Base-by-base conservation (phyloP, 1,140 invertebrate species). In the Caenorhabditis latens region DNA sequence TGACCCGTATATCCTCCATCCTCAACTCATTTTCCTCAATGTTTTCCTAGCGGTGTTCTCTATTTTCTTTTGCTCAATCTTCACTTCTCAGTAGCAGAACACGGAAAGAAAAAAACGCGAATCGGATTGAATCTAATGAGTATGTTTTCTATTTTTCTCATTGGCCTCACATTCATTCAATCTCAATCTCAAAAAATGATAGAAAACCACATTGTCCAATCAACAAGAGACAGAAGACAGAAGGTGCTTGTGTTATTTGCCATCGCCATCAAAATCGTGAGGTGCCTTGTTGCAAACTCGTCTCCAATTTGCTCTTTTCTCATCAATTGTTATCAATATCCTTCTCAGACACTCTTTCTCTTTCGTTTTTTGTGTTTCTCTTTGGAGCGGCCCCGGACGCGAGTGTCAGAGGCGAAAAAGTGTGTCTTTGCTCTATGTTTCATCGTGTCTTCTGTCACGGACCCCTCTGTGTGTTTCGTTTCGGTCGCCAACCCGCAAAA, bases 321-420 rank as follows among this genome's bases (percentile, higher is more conserved):
- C 71, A 79, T 79, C 71, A 79, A 79, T 79, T 79, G 71, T 79
- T 79, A 79, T 79, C 71, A 79, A 79, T 79, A 79, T 50, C 71
- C 71, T 79, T 79, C 71, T 24, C 71, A 79, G 71, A 79, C 71
- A 7, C 46, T 4, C 24, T n/a, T 13, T 79, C 46, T 21, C n/a
- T 46, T 48, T 19, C 19, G n/a, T 46, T 71, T 71, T 48, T 46
- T 19, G 24, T 50, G 21, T 79, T 79, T 79, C 40, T 43, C 40
- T 4, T 21, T 43, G 40, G 61, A 53, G 50, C 9, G 50, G 42
- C 42, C 42, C 16, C 16, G 57, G 32, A 32, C 67, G 43, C 32
- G 53, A 46, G 40, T 53, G 71, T 79, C 71, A 48, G 19, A 79
- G 71, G 43, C 40, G 24, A 79, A 79, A 79, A 79, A 71, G 42